Percentiles rank a stretch among this genome's conserved stretches.
Conservation (phyloP, 2,888 invertebrate species). For the Morpho achilles region DNA sequence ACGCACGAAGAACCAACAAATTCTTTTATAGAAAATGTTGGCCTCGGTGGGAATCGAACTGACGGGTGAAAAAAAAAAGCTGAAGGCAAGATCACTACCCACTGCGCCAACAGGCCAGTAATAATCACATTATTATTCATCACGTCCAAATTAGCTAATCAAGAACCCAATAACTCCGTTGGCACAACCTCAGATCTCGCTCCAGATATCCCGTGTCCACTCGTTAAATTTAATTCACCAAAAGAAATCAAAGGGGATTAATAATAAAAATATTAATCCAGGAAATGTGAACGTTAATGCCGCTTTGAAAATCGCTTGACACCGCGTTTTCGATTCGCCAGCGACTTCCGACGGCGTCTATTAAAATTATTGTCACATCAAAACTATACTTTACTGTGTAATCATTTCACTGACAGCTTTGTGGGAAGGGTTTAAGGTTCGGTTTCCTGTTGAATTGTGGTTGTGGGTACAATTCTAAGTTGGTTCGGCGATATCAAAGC, state of each 20-base stretch:
- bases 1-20: too few species aligned
- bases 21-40: too few species aligned
- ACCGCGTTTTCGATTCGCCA: constrained; percentile 40
- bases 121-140: neutral
- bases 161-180: constrained; percentile 9
- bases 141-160: constrained; percentile 4
- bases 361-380: constrained; percentile 39
- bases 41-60: too few species aligned
- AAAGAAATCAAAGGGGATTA: constrained; percentile 35
- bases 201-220: constrained; percentile 18
- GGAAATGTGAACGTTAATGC: constrained; percentile 42
- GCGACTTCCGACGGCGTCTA: constrained; percentile 37
- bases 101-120: too few species aligned
- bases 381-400: neutral
- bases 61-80: too few species aligned
- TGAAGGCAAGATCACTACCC: too few species aligned
- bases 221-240: constrained; percentile 1
- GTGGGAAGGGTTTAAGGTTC: neutral
- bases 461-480: constrained; percentile 7
- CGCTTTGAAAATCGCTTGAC: constrained; percentile 36
- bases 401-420: neutral
- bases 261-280: constrained; percentile 31
- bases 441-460: constrained; percentile 3
- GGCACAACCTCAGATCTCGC: neutral
- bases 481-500: constrained; percentile 38